Evolutionary conservation across 2,888 invertebrate species (phyloP), one percentile per base, ranked within the genome.

Genomic region (Thecophora atra): DNA sequence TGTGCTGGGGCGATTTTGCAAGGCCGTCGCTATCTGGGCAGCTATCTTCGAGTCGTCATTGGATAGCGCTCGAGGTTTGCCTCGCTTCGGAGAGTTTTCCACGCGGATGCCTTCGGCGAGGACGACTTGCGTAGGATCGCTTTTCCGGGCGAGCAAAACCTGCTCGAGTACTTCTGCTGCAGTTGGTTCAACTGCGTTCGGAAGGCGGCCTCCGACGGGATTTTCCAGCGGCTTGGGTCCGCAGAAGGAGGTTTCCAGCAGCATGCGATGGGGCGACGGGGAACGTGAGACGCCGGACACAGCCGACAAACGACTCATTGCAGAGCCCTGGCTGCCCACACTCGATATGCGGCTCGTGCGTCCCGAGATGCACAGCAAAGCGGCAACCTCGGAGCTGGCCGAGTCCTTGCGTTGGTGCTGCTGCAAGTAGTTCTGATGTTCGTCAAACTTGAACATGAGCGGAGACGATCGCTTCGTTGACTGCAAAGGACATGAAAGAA

Each of bases 191-290:
- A 87, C 86, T 24, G 87, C 82, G 15, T 69, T 69, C 75, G 87
- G 87, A 74, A 87, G 88, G 56, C 87, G 88, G 4, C 86, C 89
- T 65, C 88, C 89, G 2, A 87, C 86, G 83, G 87, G 78, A 88
- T 88, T 65, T 86, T 90, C 83, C 74, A 90, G 87, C 0, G 94
- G 93, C 81, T 94, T 94, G 66, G 92, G 93, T 1, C 96, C 96
- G 85, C 95, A 96, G 85, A 96, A 96, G 0, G 95, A 95, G 0
- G 96, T 96, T 87, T 96, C 96, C 73, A 96, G 88, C 71, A 95
- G 88, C 91, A 95, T 94, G 85, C 93, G 93, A 88, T 96, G 95
- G n/a, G 96, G 96, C 17, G 95, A 95, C 2, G 96, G 95, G 42
- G 93, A 93, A 74, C 94, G 90, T 6, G 91, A 91, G 0, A 87